phyloP scores from a whole-genome alignment of 2,797 vertebrate genomes.

The Pipistrellus nathusii region DNA sequence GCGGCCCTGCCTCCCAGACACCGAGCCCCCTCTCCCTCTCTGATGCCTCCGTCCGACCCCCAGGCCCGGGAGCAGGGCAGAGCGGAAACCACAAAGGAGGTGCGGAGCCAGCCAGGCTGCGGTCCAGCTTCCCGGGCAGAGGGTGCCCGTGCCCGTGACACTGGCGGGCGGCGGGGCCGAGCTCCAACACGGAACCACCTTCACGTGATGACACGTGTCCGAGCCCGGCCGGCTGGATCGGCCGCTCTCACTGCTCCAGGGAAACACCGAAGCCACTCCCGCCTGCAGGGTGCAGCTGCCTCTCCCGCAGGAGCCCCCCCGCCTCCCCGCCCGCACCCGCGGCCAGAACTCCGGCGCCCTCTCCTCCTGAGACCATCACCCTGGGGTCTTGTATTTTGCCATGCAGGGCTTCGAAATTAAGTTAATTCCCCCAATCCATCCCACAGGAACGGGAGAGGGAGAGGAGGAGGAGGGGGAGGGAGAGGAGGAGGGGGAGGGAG shows the following conservation, averaged over 20 bases:
- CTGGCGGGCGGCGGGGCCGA: neutral
- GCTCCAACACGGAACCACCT: neutral
- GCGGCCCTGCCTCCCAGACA: neutral
- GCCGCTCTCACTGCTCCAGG: neutral
- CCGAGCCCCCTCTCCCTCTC: neutral
- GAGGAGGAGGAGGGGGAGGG: neutral
- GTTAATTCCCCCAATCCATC: neutral
- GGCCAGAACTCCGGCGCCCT: too few species aligned
- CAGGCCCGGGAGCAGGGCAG: too few species aligned
- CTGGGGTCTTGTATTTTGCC: neutral
- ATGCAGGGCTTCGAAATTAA: neutral
- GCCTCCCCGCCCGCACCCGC: neutral
- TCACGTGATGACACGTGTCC: neutral
- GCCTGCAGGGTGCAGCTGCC: neutral
- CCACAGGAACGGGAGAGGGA: too few species aligned
- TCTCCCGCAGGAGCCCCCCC: neutral
- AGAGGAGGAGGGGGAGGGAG: too few species aligned
- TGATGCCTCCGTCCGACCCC: too few species aligned
- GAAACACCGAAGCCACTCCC: neutral
- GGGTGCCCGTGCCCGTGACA: too few species aligned
- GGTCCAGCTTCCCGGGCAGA: neutral
- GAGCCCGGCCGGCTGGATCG: neutral
- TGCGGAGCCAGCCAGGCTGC: constrained; percentile 44
- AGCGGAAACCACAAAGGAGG: constrained; percentile 68
- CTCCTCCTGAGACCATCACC: neutral